These are phyloP conservation scores for Xanthorhoe designata DNA, from an alignment of 2,888 invertebrate species.

Conservation along the genomic window DNA sequence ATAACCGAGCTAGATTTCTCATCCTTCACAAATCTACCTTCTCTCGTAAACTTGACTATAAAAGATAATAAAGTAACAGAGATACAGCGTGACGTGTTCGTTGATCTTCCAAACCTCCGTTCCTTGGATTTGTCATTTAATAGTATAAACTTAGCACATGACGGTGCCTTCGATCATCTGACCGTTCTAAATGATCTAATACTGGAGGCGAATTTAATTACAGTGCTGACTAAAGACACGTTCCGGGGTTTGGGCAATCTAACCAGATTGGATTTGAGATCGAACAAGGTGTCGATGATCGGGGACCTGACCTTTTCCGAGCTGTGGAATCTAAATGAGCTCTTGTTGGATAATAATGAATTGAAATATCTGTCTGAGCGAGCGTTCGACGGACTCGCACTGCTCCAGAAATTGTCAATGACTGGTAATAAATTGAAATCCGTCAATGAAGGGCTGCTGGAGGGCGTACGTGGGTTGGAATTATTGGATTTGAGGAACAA, in stretches of 20 bases:
- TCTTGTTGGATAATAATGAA: conserved; percentile 89
- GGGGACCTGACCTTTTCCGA: conserved; percentile 93
- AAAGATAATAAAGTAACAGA: conserved; percentile 92
- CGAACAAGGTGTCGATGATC: conserved; percentile 91
- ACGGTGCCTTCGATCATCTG: conserved; percentile 92
- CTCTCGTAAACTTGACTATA: conserved; percentile 89
- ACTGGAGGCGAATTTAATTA: conserved; percentile 91
- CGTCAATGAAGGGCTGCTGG: conserved; percentile 90
- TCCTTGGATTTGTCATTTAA: conserved; percentile 94
- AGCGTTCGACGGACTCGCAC: conserved; percentile 91
- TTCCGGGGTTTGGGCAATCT: conserved; percentile 91
- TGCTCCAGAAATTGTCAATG: conserved; percentile 90
- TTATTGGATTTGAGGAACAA: conserved; percentile 93
- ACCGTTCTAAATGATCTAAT: conserved; percentile 91
- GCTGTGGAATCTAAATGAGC: conserved; percentile 89
- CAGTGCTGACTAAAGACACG: conserved; percentile 90
- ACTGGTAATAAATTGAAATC: conserved; percentile 91
- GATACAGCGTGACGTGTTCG: conserved; percentile 91
- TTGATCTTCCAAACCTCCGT: conserved; percentile 89
- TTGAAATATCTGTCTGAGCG: conserved; percentile 91
- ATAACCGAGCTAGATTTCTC: conserved; percentile 89
- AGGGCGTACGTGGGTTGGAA: conserved; percentile 89
- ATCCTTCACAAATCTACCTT: conserved; percentile 90
- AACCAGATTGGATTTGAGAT: conserved; percentile 90
- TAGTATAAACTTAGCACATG: conserved; percentile 93